phyloP scores from a whole-genome alignment of 2,888 invertebrate genomes.

The Eilema depressum region DNA sequence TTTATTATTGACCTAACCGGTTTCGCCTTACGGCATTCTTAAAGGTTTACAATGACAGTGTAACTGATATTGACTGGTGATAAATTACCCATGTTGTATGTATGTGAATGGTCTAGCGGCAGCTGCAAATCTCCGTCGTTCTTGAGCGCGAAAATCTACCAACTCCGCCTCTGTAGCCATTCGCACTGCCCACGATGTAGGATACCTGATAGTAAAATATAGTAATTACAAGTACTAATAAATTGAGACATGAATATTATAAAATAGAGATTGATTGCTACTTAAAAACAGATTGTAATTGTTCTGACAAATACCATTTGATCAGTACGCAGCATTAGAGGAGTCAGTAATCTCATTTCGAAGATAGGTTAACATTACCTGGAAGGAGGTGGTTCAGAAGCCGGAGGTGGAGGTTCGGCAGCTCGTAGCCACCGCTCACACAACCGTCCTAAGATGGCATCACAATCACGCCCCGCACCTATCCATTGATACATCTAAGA shows the following conservation, averaged over 20 bases:
- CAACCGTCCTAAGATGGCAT: constrained; percentile 90
- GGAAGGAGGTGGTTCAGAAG: constrained; percentile 69
- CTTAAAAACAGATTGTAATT: not conserved
- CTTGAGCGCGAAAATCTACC: constrained; percentile 92
- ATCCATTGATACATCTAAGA: constrained; percentile 94
- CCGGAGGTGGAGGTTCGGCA: constrained; percentile 64
- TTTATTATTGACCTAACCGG: too few relatives aligned
- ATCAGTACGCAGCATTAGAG: not conserved
- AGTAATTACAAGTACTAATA: not conserved
- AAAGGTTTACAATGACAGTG: too few relatives aligned
- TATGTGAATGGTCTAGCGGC: constrained; percentile 98
- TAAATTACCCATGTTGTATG: constrained; percentile 90
- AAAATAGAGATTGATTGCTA: too few relatives aligned
- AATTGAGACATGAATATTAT: too few relatives aligned
- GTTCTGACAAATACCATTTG: not conserved
- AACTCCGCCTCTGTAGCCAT: constrained; percentile 93
- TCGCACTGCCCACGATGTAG: constrained; percentile 94
- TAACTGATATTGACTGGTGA: too few relatives aligned
- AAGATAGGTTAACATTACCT: constrained; percentile 54
- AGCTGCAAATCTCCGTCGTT: constrained; percentile 93
- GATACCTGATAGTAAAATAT: constrained; percentile 81
- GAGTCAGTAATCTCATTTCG: not conserved
- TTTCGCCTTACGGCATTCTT: too few relatives aligned
- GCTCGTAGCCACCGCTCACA: constrained; percentile 94
- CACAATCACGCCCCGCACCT: constrained; percentile 96